Percentiles rank a stretch among this genome's conserved stretches.
Evolutionary conservation across 2,888 invertebrate species (phyloP).

Genomic region (Parapristionchus giblindavisi): DNA sequence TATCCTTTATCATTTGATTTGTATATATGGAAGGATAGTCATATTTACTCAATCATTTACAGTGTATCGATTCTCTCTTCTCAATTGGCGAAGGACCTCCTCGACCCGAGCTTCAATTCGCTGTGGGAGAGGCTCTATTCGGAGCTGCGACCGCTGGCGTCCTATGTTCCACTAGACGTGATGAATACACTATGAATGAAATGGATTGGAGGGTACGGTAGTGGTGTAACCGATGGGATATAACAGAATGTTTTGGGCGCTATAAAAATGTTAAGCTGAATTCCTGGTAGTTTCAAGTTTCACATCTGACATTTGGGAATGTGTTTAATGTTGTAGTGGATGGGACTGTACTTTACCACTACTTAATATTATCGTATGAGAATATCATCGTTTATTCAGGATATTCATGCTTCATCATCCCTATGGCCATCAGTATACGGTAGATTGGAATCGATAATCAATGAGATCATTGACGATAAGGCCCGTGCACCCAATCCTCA

Average conservation of each 20-base stretch:
- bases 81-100: slow-evolving; percentile 55
- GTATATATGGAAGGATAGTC: neutral
- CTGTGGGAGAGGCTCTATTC: slow-evolving; percentile 49
- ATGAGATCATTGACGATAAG: slow-evolving; percentile 34
- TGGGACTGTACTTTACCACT: neutral
- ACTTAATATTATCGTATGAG: neutral
- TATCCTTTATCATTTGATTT: slow-evolving; percentile 6
- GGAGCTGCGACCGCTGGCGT: neutral
- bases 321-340: neutral
- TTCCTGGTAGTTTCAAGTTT: neutral
- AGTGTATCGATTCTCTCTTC: slow-evolving; percentile 40
- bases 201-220: neutral
- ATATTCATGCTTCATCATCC: slow-evolving; percentile 17
- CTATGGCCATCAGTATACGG: slow-evolving; percentile 9
- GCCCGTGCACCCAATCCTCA: slow-evolving; percentile 47
- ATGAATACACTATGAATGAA: neutral
- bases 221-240: neutral
- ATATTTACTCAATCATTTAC: neutral
- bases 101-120: slow-evolving; percentile 57
- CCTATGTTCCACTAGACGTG: neutral
- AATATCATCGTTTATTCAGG: too few relatives aligned
- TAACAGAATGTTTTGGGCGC: neutral
- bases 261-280: neutral
- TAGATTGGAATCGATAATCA: slow-evolving; percentile 10
- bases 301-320: neutral